Evolutionary conservation across 2,888 invertebrate genomes (phyloP).

Genomic region (Esperia sulphurella): DNA sequence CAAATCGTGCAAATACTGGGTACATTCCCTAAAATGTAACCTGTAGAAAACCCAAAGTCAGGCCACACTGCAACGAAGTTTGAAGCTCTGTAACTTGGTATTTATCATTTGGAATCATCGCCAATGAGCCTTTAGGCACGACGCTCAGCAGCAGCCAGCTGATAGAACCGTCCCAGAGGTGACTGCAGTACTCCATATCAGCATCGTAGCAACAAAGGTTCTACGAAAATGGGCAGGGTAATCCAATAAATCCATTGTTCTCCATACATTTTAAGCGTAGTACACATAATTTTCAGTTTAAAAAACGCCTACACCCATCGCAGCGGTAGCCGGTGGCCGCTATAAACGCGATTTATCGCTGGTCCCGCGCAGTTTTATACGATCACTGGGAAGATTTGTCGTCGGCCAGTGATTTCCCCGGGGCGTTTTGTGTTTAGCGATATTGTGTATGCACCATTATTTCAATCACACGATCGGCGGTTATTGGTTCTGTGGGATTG

Average conservation of each 20-base stretch:
- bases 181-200: no score
- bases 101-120: no score
- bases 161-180: no score
- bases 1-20: no score
- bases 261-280: conserved; percentile 12
- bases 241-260: not conserved
- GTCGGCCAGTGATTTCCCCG: conserved; percentile 53
- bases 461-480: conserved; percentile 29
- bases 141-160: no score
- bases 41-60: no score
- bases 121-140: no score
- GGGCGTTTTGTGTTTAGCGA: conserved; percentile 48
- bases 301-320: conserved; percentile 18
- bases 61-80: no score
- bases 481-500: not conserved
- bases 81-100: no score
- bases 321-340: conserved; percentile 30
- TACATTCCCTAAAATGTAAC: no score
- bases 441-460: conserved; percentile 47
- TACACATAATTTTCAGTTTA: conserved; percentile 21
- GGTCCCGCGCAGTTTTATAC: conserved; percentile 42
- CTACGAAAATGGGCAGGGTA: no score
- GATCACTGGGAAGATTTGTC: conserved; percentile 56
- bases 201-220: no score
- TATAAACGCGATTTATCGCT: conserved; percentile 56